Evolutionary conservation across 2,797 vertebrate genomes (phyloP), one percentile per base, ranked within the genome.

Genomic region (Micropoecilia bifurca): DNA sequence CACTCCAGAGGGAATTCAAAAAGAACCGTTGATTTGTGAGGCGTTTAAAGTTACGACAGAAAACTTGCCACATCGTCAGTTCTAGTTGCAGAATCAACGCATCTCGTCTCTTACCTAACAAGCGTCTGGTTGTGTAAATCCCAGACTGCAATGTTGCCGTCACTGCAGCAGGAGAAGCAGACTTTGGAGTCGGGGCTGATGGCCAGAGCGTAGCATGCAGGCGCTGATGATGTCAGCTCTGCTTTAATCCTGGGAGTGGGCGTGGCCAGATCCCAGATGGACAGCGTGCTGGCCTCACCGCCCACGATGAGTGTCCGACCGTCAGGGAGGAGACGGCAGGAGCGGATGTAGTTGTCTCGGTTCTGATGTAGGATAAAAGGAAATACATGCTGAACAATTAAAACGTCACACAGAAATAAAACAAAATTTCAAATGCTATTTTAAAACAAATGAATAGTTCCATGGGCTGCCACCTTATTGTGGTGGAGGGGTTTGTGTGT

Each of bases 111-210:
- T 93, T 92, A 98, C 98, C 98, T 97, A 87, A 99, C 97, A 0
- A 99, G 96, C 0, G 98, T 99, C 95, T 99, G 98, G 95, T 99
- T 99, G 95, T 99, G 98, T 85, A 98, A 96, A 90, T 99, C 98
- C 98, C 98, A 99, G 25, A 99, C 98, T 0, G 97, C 98, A 0
- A 99, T 98, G 94, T 99, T 99, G 41, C 98, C 98, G 0, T 99
- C 98, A 0, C 97, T 98, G 95, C 98, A 99, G 95, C 98, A 99
- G 63, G 98, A 99, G 94, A 99, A 99, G 95, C 98, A 99, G 88
- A 99, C 98, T 91, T 99, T 99, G 95, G 98, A 98, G 1, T 99
- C 98, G 0, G 98, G 98, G 93, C 97, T 99, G 95, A 99, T 99
- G 89, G 98, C 98, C 93, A 99, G 91, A 36, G 98, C 98, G 0